These are phyloP conservation scores for Saccostrea glomerata DNA, from an alignment of 1,140 invertebrate genomes.

Conservation along the genomic window DNA sequence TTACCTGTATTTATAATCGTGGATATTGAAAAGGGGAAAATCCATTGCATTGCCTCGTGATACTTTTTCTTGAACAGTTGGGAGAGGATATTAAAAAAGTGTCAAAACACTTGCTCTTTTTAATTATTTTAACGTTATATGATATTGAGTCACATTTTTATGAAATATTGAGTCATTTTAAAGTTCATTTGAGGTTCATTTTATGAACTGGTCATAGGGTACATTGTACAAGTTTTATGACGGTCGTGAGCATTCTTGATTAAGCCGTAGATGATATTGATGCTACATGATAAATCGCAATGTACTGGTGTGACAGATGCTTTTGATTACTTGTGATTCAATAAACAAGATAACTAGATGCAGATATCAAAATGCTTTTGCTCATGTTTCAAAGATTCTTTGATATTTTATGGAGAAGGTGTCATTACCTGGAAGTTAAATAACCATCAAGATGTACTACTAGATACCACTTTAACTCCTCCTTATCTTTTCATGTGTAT, in stretches of 20 bases:
- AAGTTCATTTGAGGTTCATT: conserved; percentile 1
- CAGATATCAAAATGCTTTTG: conserved; percentile 8
- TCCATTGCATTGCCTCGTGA: neutral
- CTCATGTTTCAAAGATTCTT: conserved; percentile 20
- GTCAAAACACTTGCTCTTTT: conserved; percentile 6
- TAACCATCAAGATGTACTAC: neutral
- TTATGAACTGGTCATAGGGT: conserved; percentile 10
- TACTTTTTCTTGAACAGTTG: neutral
- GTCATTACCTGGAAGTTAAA: conserved; percentile 6
- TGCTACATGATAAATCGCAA: conserved; percentile 19
- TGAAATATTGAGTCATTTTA: neutral
- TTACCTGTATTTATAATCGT: conserved; percentile 20
- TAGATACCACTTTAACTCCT: neutral
- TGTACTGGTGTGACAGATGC: conserved; percentile 23
- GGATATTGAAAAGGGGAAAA: neutral
- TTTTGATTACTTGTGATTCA: conserved; percentile 7
- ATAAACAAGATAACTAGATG: conserved; percentile 28
- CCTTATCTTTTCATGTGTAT: conserved; percentile 7
- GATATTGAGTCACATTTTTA: conserved; percentile 29
- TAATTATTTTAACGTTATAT: conserved; percentile 8
- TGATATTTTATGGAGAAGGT: neutral
- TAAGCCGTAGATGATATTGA: neutral
- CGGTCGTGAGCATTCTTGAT: neutral
- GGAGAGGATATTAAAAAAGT: conserved; percentile 21
- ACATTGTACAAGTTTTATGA: neutral